Evolutionary conservation across 2,797 vertebrate species (phyloP), one percentile per base, ranked within the genome.

Genomic region (Anniella stebbinsi): DNA sequence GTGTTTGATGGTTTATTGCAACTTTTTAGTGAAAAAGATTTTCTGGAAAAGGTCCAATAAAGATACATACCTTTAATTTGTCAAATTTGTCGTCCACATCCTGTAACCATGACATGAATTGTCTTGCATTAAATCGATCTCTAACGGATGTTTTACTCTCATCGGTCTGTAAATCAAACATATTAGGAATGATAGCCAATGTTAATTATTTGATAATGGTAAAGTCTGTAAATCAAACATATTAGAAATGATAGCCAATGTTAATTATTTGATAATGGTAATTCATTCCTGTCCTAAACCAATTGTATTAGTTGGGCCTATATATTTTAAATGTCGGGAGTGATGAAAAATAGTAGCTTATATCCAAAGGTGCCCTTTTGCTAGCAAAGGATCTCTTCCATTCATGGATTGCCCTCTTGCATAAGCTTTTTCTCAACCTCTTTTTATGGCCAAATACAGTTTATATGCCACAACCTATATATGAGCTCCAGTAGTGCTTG

Each of bases 81-180:
- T 99, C 99, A 96, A 99, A 99, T 95, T 99, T 99, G 97, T 99
- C 99, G 89, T 99, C 99, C 1, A 99, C 99, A 0, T 99, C 99
- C 96, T 99, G 99, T 94, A 99, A 96, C 99, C 99, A 99, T 11
- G 99, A 99, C 99, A 99, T 99, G 87, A 99, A 99, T 93, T 99
- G 99, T 81, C 99, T 97, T 82, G 99, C 98, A 92, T 99, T 99
- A 95, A 99, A 99, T 69, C 99, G 96, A 96, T 99, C 99, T 94
- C 99, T 98, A 88, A 99, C 99, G 0, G 99, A 99, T 1, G 98
- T 98, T 97, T 99, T 99, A 90, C 98, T 98, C 77, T 99, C 99
- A 86, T 99, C 99, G n/a, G 92, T 97, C 99, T 99, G 95, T 69
- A 97, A 95, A 84, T 93, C 81, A 97, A 95, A 94, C 5, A 89